phyloP scores from a whole-genome alignment of 2,797 vertebrate species.

The Botia almorhae region DNA sequence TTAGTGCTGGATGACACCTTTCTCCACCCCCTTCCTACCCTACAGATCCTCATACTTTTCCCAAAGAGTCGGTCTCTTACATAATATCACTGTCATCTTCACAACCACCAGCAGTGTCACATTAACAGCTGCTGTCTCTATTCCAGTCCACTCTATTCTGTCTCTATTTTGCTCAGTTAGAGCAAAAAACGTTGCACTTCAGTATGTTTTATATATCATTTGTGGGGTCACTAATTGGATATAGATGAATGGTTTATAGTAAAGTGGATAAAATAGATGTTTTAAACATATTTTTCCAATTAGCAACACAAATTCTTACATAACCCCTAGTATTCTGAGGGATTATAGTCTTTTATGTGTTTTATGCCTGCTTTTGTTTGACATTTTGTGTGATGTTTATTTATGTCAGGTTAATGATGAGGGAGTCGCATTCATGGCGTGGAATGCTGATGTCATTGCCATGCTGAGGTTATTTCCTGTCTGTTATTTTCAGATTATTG shows the following conservation, averaged over 20 bases:
- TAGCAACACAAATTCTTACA: conserved; percentile 10
- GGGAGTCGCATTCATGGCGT: not conserved
- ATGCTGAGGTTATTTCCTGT: not conserved
- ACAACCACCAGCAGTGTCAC: not conserved
- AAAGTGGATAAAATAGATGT: conserved; percentile 5
- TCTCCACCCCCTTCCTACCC: conserved; percentile 5
- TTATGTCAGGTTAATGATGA: not conserved
- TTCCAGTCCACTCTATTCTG: too few relatives aligned
- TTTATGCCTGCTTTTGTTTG: not conserved
- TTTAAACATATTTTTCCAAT: conserved; percentile 2
- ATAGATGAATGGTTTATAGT: conserved; percentile 12
- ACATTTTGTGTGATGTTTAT: not conserved
- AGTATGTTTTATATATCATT: conserved; percentile 16
- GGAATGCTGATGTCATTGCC: not conserved
- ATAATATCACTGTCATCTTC: conserved; percentile 33
- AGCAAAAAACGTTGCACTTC: conserved; percentile 26
- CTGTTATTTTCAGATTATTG: not conserved
- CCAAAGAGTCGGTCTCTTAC: conserved; percentile 35
- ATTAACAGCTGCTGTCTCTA: conserved; percentile 23
- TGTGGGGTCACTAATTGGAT: conserved; percentile 31
- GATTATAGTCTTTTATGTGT: not conserved
- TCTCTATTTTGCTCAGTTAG: conserved; percentile 38
- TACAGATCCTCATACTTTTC: not conserved
- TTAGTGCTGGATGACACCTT: conserved; percentile 4
- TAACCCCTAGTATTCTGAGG: not conserved